Base-by-base conservation (phyloP, 2,797 vertebrate genomes). In the Anguilla anguilla region DNA sequence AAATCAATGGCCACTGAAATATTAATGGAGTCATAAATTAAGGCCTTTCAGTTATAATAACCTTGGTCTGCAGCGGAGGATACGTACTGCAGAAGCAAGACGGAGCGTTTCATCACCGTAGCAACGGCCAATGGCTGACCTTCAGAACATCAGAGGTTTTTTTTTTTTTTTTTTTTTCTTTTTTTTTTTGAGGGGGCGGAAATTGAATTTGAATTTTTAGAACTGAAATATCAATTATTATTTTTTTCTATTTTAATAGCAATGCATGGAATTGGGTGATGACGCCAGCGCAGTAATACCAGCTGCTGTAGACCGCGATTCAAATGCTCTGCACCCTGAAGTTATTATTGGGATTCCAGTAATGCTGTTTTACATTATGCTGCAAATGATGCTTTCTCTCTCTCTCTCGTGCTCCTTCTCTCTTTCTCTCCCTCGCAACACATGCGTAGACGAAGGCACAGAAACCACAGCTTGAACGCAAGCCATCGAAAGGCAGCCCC, bases 31-130 rank as follows among this genome's bases (percentile, higher is more conserved):
- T 77, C 91, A 93, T 94, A 92, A 95, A 94, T 95, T 92, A 94
- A 90, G 92, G 87, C 90, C 92, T 95, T 95, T 92, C 91, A 92
- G 92, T 92, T 88, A 85, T 91, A 89, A 64, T 92, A 93, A 93
- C 93, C 94, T 93, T 94, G 94, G 93, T 93, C 90, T 17, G 46
- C 86, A 4, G 13, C 13, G 9, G 15, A 22, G 51, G 25, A 46
- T 77, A 83, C 46, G 22, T 39, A 51, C 35, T 84, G 19, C 51
- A 51, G 72, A 35, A 22, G 9, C 25, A 15, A 39, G 74, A 39
- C 35, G 53, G 43, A 22, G 67, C 10, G n/a, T 86, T 86, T 86
- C 11, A 51, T 86, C 67, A 2, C 61, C 3, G 25, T 86, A 15
- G 64, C 28, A 55, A 72, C 15, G 39, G 53, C 49, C 35, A 13